phyloP scores from a whole-genome alignment of 2,113 vertebrate genomes.

The Echinops telfairi region DNA sequence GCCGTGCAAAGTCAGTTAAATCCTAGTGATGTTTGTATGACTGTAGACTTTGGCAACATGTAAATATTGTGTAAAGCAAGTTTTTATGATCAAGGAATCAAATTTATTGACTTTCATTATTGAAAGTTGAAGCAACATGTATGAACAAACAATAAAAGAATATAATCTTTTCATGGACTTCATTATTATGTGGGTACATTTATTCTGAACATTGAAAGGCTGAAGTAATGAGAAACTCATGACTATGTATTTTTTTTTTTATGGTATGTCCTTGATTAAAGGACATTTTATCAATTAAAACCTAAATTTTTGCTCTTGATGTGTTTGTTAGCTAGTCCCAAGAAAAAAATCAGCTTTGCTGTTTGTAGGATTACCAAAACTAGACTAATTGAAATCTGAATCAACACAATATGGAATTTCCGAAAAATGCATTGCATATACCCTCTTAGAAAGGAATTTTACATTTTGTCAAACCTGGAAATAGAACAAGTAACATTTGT shows the following conservation, averaged over 20 bases:
- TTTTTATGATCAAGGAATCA: constrained; percentile 88
- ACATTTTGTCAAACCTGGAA: constrained; percentile 17
- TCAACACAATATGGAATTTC: constrained; percentile 35
- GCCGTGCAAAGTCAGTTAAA: constrained; percentile 60
- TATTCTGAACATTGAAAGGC: constrained; percentile 50
- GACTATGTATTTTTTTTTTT: constrained; percentile 46
- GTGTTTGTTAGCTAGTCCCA: constrained; percentile 52
- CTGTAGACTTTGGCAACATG: constrained; percentile 85
- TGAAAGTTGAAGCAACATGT: constrained; percentile 86
- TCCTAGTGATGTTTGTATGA: constrained; percentile 82
- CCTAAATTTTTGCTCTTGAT: constrained; percentile 45
- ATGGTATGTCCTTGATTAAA: constrained; percentile 40
- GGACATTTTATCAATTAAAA: constrained; percentile 53
- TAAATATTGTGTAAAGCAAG: constrained; percentile 88
- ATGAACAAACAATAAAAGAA: constrained; percentile 86
- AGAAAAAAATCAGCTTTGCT: constrained; percentile 37
- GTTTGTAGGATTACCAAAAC: constrained; percentile 54
- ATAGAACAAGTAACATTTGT: background rate
- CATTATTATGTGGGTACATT: constrained; percentile 81
- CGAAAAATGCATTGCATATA: constrained; percentile 14
- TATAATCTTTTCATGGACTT: constrained; percentile 87
- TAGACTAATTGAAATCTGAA: constrained; percentile 45
- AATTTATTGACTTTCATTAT: constrained; percentile 89
- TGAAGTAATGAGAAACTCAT: constrained; percentile 48
- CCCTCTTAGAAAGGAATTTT: constrained; percentile 18